These are phyloP conservation scores for Spongilla lacustris DNA, from an alignment of 37 sponge, comb jelly and placozoan species.

Conservation along the genomic window DNA sequence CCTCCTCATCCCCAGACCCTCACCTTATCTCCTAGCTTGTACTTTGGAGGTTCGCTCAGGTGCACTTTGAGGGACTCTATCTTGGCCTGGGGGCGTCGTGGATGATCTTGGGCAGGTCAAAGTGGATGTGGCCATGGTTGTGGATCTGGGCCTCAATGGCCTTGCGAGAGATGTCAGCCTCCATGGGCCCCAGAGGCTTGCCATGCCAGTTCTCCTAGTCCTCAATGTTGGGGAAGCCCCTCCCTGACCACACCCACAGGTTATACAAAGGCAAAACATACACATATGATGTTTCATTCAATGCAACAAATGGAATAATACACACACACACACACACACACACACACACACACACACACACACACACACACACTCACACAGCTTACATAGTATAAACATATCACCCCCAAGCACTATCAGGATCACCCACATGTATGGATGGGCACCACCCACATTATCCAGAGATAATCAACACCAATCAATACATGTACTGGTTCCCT, in stretches of 20 bases:
- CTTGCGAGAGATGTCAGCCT: conserved; percentile 55
- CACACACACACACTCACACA: too few relatives aligned
- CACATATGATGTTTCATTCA: too few relatives aligned
- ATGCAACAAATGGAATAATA: too few relatives aligned
- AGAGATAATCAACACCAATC: too few relatives aligned
- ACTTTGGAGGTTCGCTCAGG: conserved; percentile 82
- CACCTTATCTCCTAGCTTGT: conserved; percentile 89
- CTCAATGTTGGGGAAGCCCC: conserved; percentile 72
- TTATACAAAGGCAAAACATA: not conserved
- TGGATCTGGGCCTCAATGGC: conserved; percentile 67
- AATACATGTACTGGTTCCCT: too few relatives aligned
- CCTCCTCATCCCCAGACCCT: not conserved
- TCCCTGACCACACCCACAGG: conserved; percentile 20
- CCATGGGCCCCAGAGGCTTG: conserved; percentile 79
- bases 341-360: too few relatives aligned
- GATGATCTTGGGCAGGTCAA: conserved; percentile 47
- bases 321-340: too few relatives aligned
- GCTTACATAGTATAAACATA: too few relatives aligned
- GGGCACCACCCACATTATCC: too few relatives aligned
- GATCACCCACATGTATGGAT: too few relatives aligned
- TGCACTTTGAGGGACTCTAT: conserved; percentile 44
- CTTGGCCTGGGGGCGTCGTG: conserved; percentile 91
- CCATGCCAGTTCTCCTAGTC: conserved; percentile 91
- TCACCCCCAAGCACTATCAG: too few relatives aligned
- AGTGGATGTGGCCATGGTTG: conserved; percentile 72